Percentiles rank a stretch among this genome's conserved stretches.
Evolutionary conservation across 2,888 invertebrate genomes (phyloP).

Genomic region (Smittia sp.): DNA sequence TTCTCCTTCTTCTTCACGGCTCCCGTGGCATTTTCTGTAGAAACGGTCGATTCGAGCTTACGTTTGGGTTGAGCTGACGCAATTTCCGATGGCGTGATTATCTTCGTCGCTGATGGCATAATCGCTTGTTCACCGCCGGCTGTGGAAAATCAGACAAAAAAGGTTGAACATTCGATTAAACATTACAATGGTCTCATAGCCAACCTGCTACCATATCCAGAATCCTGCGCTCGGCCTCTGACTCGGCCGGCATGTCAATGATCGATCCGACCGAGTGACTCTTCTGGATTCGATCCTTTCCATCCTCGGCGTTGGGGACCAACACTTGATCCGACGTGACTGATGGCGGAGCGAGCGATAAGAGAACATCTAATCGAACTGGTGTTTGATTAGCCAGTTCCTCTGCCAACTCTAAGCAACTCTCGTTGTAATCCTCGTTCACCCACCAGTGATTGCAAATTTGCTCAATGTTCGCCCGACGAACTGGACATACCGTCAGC

Average conservation of each 20-base stretch:
- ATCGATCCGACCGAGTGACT: slow-evolving; percentile 71
- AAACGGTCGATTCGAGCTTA: slow-evolving; percentile 72
- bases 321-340: slow-evolving; percentile 71
- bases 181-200: slow-evolving; percentile 22
- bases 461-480: slow-evolving; percentile 87
- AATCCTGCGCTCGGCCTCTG: slow-evolving; percentile 69
- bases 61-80: slow-evolving; percentile 64
- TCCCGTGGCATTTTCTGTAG: slow-evolving; percentile 62
- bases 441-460: slow-evolving; percentile 98
- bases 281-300: slow-evolving; percentile 57
- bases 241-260: slow-evolving; percentile 68
- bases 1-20: slow-evolving; percentile 66
- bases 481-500: slow-evolving; percentile 86
- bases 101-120: slow-evolving; percentile 62
- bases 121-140: slow-evolving; percentile 56
- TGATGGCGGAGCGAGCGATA: slow-evolving; percentile 81
- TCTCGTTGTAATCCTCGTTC: slow-evolving; percentile 77
- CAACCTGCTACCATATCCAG: slow-evolving; percentile 66
- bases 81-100: slow-evolving; percentile 54
- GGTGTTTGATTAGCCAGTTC: slow-evolving; percentile 88
- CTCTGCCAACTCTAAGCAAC: slow-evolving; percentile 81
- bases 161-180: slow-evolving; percentile 20
- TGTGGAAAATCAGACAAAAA: slow-evolving; percentile 42
- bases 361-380: slow-evolving; percentile 78
- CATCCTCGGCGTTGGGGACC: slow-evolving; percentile 57